phyloP scores from a whole-genome alignment of 2,797 vertebrate genomes.

The Crocodylus rhombifer region DNA sequence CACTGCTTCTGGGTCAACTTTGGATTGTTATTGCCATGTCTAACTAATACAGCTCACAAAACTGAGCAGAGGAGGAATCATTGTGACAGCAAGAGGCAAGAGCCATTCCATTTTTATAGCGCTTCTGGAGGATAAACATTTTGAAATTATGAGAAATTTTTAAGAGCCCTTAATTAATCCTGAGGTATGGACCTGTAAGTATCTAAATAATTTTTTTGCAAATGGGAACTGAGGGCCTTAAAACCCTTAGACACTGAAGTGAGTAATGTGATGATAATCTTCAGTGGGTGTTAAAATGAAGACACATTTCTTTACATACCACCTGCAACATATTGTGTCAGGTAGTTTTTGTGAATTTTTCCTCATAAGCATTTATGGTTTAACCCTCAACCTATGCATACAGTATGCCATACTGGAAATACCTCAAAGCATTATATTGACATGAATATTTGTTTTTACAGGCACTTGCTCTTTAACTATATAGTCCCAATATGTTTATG shows the following conservation, averaged over 20 bases:
- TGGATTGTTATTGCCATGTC: background rate
- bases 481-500: background rate
- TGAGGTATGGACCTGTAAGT: no score
- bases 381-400: background rate
- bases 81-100: no score
- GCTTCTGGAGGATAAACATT: no score
- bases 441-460: background rate
- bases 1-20: background rate
- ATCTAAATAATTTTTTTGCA: no score
- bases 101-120: no score
- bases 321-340: background rate
- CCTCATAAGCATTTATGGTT: background rate
- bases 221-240: background rate
- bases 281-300: background rate
- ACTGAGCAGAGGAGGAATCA: no score
- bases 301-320: no score
- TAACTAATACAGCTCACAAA: background rate
- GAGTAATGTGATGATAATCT: background rate
- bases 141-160: no score
- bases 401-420: background rate
- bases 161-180: no score
- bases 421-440: background rate
- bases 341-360: background rate
- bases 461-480: background rate
- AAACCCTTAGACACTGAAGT: background rate